Evolutionary conservation across 2,888 invertebrate genomes (phyloP), one percentile per base, ranked within the genome.

Genomic region (Stomorhina lunata): DNA sequence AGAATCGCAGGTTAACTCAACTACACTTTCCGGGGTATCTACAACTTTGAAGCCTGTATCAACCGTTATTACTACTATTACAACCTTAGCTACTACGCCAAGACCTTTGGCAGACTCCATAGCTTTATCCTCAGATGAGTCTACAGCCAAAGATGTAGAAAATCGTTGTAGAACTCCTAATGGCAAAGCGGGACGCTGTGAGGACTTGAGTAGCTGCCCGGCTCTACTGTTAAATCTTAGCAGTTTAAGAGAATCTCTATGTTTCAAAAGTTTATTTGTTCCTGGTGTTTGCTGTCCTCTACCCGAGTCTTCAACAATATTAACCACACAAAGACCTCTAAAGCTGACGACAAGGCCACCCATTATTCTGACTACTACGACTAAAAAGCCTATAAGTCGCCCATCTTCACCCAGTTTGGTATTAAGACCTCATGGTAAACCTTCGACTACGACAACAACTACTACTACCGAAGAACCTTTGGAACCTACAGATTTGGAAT

Each of bases 271-370:
- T 83, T 92, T 97, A 1, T 97, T 97, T 87, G 96, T 96, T 1
- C 98, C 98, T 1, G 98, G 98, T 1, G 97, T 98, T 2, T 98
- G 98, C 88, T 98, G 98, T 90, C 97, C 97, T 0, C 86, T 90
- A 7, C 91, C 92, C 86, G 89, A 89, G 53, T 85, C 88, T n/a
- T 89, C 90, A 0, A 85, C 88, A 22, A 82, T 89, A 32, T 53
- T 84, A 34, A 90, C 90, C 2, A 90, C 91, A 27, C 90, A 87
- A 84, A 89, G 87, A 22, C 91, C 89, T 12, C 83, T 87, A 4
- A 89, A 85, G 20, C 77, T 90, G 71, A 91, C 89, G 57, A 89
- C 89, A 0, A 87, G 85, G 63, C 80, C 90, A 9, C 83, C 89
- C 0, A 71, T 80, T 0, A 80, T 91, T 87, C 6, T 92, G 89